Evolutionary conservation across 2,888 invertebrate genomes (phyloP).

Genomic region (Malachius bipustulatus): DNA sequence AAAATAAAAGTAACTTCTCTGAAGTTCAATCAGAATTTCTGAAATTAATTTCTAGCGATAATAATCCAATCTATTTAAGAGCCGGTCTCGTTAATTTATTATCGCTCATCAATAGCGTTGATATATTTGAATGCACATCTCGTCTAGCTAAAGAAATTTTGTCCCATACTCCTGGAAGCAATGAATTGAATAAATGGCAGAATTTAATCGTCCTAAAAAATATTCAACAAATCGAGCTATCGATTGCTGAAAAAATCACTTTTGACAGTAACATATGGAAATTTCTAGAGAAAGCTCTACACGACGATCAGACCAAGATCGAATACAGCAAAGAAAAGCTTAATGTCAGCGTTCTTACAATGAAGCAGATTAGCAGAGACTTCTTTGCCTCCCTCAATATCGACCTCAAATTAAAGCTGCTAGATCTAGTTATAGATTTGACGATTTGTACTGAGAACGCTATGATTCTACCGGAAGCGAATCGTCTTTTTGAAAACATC

Average conservation of each 20-base stretch:
- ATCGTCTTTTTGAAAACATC: constrained; percentile 54
- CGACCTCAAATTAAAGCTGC: constrained; percentile 37
- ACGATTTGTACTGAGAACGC: constrained; percentile 48
- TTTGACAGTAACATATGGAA: constrained; percentile 41
- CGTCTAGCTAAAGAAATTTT: constrained; percentile 23
- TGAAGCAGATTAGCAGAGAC: constrained; percentile 46
- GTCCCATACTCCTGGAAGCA: constrained; percentile 16
- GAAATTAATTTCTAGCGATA: too few species aligned
- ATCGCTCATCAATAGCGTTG: constrained; percentile 23
- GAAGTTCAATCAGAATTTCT: too few species aligned
- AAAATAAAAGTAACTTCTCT: too few species aligned
- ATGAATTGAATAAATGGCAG: constrained; percentile 19
- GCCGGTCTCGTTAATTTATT: constrained; percentile 34
- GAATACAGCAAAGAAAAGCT: constrained; percentile 24
- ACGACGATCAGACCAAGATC: constrained; percentile 40
- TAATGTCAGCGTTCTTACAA: constrained; percentile 39
- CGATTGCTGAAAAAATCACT: constrained; percentile 21
- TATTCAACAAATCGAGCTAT: constrained; percentile 24
- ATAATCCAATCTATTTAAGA: constrained; percentile 37
- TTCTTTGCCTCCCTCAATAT: constrained; percentile 42
- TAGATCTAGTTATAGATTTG: constrained; percentile 43
- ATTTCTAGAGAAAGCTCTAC: constrained; percentile 44
- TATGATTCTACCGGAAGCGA: constrained; percentile 46
- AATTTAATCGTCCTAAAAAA: constrained; percentile 24
- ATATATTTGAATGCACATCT: constrained; percentile 26